A percentile compares a stretch with the other conserved stretches of the same genome.
Evolutionary conservation across 1,140 invertebrate species (phyloP).

Genomic region (Drosophila ambigua): DNA sequence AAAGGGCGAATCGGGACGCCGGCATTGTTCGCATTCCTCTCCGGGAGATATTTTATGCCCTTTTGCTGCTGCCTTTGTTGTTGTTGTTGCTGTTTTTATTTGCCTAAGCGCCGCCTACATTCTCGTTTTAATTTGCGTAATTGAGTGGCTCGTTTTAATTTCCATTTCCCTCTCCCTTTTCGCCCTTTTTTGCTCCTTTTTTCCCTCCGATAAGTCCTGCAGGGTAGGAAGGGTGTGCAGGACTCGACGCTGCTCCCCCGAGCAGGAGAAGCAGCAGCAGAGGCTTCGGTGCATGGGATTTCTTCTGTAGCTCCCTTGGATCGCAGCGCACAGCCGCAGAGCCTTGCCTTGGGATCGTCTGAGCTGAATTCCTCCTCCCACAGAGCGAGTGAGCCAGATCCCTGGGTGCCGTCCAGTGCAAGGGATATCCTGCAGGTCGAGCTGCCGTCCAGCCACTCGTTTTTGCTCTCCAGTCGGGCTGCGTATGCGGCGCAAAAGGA

Average conservation of each 20-base stretch:
- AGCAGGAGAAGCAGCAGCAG: too few relatives aligned
- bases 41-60: conserved; percentile 48
- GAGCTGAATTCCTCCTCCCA: too few relatives aligned
- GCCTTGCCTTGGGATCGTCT: too few relatives aligned
- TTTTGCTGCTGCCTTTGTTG: conserved; percentile 21
- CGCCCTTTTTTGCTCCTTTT: not conserved
- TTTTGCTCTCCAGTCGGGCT: conserved; percentile 24
- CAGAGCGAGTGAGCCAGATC: too few relatives aligned
- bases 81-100: conserved; percentile 48
- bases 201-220: too few relatives aligned
- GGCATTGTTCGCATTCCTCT: conserved; percentile 59
- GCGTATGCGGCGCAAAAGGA: conserved; percentile 2
- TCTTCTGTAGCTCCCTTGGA: too few relatives aligned
- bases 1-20: conserved; percentile 14
- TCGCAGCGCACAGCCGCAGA: too few relatives aligned
- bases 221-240: conserved; percentile 16
- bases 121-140: conserved; percentile 80
- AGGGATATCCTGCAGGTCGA: not conserved
- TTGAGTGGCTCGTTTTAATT: conserved; percentile 81
- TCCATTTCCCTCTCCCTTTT: conserved; percentile 36
- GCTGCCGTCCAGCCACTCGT: not conserved
- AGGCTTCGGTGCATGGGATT: too few relatives aligned
- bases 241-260: not conserved
- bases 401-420: too few relatives aligned
- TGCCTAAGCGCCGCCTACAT: conserved; percentile 61